Base-by-base conservation (phyloP, 1,140 invertebrate genomes). In the Zaprionus tsacasi region DNA sequence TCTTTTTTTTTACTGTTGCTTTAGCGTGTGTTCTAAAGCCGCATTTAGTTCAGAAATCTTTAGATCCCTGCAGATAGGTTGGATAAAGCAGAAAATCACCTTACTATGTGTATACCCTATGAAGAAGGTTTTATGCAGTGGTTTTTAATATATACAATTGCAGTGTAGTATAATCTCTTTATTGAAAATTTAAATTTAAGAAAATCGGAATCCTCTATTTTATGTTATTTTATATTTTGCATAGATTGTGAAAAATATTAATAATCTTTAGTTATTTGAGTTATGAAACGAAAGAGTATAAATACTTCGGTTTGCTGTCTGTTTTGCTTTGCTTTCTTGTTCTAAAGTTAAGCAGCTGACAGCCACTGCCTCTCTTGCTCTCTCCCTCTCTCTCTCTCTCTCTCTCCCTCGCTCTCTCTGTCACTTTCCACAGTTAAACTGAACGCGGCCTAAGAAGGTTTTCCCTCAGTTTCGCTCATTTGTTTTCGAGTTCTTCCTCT, bases 401-500 rank as follows among this genome's bases (percentile, higher is more conserved):
- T 15, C 40, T 3, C 0, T 15, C n/a, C 2, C n/a, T 40, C 17
- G 1, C 45, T 12, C 10, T 17, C 45, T 21, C 17, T 25, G 2
- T 50, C 17, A 50, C 17, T 21, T 12, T 25, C 4, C 17, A 50
- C 17, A 8, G 10, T 4, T 25, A 50, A 17, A 12, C 45, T 21
- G 45, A 50, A 50, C 45, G 11, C 17, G 17, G 45, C 45, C 17
- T 2, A 50, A 50, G 57, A 73, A 69, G 70, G 70, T 69, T 68
- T 55, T 60, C 56, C 30, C 48, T 67, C 64, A 40, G 54, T 52
- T 57, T 36, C 52, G 61, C 69, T 71, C 69, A 72, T 64, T 67
- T 72, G 54, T 56, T 36, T 48, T 27, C 61, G 52, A 33, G 2
- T 13, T 43, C 15, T 50, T 50, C 7, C 15, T 0, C 11, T 11